A percentile compares a stretch with the other conserved stretches of the same genome.
phyloP scores from a whole-genome alignment of 2,888 invertebrate genomes.

The Schizotus pectinicornis region DNA sequence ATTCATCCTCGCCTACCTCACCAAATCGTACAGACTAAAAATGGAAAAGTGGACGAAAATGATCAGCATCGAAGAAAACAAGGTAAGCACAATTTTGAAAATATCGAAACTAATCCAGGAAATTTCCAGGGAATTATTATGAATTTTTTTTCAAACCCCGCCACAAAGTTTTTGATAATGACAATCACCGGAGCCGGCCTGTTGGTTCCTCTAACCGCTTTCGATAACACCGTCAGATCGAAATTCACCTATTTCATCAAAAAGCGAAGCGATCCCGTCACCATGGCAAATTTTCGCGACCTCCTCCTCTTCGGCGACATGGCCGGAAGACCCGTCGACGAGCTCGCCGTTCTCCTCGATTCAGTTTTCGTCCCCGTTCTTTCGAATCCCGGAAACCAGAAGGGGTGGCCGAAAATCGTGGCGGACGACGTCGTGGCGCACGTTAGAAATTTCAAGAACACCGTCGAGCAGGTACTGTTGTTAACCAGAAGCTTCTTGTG shows the following conservation, averaged over 20 bases:
- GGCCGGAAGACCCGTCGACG: slow-evolving; percentile 73
- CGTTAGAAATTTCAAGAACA: slow-evolving; percentile 71
- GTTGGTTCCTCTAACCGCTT: slow-evolving; percentile 69
- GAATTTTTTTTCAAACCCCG: slow-evolving; percentile 62
- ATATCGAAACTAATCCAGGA: too few species aligned
- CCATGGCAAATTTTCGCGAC: slow-evolving; percentile 63
- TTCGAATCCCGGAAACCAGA: slow-evolving; percentile 73
- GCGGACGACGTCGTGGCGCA: slow-evolving; percentile 74
- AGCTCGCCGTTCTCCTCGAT: slow-evolving; percentile 72
- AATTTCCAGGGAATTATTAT: slow-evolving; percentile 62
- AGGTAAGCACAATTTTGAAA: slow-evolving; percentile 66
- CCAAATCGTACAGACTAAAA: slow-evolving; percentile 79
- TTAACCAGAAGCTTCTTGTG: not conserved
- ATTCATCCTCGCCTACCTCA: slow-evolving; percentile 77
- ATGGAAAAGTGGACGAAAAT: slow-evolving; percentile 88
- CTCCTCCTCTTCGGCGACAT: slow-evolving; percentile 73
- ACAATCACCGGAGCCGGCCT: slow-evolving; percentile 67
- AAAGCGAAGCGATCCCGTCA: slow-evolving; percentile 66
- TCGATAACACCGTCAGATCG: slow-evolving; percentile 66
- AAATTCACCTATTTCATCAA: slow-evolving; percentile 83
- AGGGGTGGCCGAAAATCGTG: slow-evolving; percentile 76
- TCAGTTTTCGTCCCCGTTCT: slow-evolving; percentile 76
- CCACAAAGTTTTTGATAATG: slow-evolving; percentile 64
- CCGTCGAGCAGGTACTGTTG: slow-evolving; percentile 66
- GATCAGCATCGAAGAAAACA: slow-evolving; percentile 72